These are phyloP conservation scores for Dendrocopos noguchii DNA, from an alignment of 2,113 vertebrate species.

Conservation along the genomic window DNA sequence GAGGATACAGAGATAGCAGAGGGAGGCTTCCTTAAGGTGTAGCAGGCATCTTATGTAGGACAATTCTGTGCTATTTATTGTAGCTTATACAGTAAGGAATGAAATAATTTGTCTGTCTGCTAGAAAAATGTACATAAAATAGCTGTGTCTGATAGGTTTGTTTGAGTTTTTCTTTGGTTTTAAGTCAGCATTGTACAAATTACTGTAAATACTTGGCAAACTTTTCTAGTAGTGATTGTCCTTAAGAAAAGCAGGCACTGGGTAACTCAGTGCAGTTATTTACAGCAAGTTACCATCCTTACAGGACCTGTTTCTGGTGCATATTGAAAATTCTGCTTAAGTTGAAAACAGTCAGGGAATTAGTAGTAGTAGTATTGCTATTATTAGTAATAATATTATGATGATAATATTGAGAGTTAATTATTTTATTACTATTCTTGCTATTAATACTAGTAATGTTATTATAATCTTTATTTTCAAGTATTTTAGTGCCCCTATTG, in stretches of 20 bases:
- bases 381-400: too few species aligned
- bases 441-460: too few species aligned
- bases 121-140: not conserved
- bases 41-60: slow-evolving; percentile 49
- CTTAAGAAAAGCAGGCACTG: not conserved
- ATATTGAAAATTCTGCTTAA: not conserved
- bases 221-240: not conserved
- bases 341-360: not conserved
- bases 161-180: not conserved
- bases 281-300: not conserved
- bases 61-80: slow-evolving; percentile 7
- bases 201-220: not conserved
- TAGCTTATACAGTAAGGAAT: not conserved
- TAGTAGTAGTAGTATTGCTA: not conserved
- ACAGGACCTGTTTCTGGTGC: too few species aligned
- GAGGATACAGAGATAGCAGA: slow-evolving; percentile 74
- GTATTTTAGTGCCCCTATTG: too few species aligned
- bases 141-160: not conserved
- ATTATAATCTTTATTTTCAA: too few species aligned
- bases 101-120: not conserved
- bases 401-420: too few species aligned
- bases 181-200: not conserved
- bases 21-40: slow-evolving; percentile 71
- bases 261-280: not conserved
- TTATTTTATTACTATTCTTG: too few species aligned